These are phyloP conservation scores for Ephialtes manifestator DNA, from an alignment of 2,888 invertebrate genomes.

Conservation along the genomic window DNA sequence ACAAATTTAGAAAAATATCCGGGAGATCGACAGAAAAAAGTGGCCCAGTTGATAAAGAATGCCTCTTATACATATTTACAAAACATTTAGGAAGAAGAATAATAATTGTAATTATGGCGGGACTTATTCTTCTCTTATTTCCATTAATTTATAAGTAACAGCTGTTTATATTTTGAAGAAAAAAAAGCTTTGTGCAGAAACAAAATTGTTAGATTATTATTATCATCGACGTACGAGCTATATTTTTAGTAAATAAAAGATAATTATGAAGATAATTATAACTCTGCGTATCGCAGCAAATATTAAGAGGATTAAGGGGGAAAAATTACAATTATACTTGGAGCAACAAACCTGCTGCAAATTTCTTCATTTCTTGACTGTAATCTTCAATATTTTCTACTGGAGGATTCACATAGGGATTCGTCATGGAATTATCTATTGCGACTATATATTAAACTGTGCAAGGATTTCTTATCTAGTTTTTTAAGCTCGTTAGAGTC, in stretches of 20 bases:
- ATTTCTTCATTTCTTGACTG: neutral
- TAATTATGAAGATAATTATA: neutral
- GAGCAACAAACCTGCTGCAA: neutral
- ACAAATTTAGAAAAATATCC: no score
- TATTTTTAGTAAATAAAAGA: neutral
- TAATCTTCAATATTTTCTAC: neutral
- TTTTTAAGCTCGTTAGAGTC: constrained; percentile 21
- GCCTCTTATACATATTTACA: no score
- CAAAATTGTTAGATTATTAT: neutral
- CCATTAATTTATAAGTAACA: no score
- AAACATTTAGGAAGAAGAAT: no score
- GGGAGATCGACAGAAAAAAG: no score
- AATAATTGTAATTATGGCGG: no score
- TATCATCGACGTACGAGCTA: neutral
- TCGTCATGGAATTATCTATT: constrained; percentile 3
- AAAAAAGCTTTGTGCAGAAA: neutral
- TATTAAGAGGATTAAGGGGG: no score
- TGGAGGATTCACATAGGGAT: neutral
- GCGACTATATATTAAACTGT: neutral
- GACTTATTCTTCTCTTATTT: no score
- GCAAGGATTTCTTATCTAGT: constrained; percentile 20
- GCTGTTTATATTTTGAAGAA: neutral
- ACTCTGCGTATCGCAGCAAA: neutral
- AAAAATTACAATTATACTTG: neutral
- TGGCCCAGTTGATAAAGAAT: no score